Base-by-base conservation (phyloP, 2,113 vertebrate species). In the Kobus ellipsiprymnus region DNA sequence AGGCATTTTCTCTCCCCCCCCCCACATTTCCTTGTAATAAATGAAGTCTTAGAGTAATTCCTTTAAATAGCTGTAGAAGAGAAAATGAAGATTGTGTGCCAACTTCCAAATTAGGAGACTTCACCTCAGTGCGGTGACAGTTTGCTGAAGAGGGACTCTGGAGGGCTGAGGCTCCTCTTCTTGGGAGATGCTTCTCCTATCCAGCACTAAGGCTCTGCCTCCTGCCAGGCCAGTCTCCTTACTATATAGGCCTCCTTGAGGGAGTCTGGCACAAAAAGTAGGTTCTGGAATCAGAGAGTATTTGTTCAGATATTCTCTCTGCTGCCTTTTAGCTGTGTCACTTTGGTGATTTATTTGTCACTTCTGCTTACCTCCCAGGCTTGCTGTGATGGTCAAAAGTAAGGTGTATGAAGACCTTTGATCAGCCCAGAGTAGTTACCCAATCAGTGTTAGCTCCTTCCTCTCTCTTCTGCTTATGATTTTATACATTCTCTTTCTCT, bases 41-140 rank as follows among this genome's bases (percentile, higher is more conserved):
- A 81, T 40, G 29, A 93, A 96, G 52, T 71, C 83, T 94, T 94
- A 81, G 81, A 97, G 82, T 97, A 94, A 89, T 97, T 93, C 82
- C 94, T 97, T 97, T 95, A 97, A 97, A 95, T 92, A 95, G 93
- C 93, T 87, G 29, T 67, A 62, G 95, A 93, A 92, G 90, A 94
- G 33, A 98, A 95, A 97, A 85, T 90, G 91, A 91, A 95, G 50
- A 77, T 81, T 90, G 36, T 54, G 36, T 97, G 84, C 91, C 78
- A 94, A 4, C 80, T 96, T 95, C 93, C 59, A 98, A 97, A 93
- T 91, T 27, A 97, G 86, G 84, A 92, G 87, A 30, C 11, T 29
- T 74, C 50, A 71, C 64, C 64, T 94, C 21, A 7, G 50, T 21
- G 36, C 4, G 9, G 17, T 46, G 57, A 55, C 21, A 27, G 0